A percentile compares a stretch with the other conserved stretches of the same genome.
Evolutionary conservation across 2,888 invertebrate genomes (phyloP).

Genomic region (Carcina quercana): DNA sequence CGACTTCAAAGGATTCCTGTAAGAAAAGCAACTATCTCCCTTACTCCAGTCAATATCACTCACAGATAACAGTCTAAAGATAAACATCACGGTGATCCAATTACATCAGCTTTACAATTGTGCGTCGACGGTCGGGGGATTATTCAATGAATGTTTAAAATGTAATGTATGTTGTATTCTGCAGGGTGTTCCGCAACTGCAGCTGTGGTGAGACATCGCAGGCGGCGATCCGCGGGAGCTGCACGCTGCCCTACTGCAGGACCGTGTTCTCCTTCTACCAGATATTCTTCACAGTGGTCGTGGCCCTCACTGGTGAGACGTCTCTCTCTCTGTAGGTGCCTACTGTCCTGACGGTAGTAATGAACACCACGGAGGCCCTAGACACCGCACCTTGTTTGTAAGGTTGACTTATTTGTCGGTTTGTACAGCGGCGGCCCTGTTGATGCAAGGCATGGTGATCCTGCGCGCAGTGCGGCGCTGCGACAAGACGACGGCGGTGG

Average conservation of each 20-base stretch:
- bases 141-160: neutral
- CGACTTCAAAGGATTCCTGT: constrained; percentile 49
- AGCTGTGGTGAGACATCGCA: constrained; percentile 31
- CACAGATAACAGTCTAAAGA: too few species aligned
- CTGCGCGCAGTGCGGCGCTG: constrained; percentile 37
- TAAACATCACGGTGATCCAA: too few species aligned
- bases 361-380: too few species aligned
- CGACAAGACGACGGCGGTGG: constrained; percentile 47
- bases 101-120: neutral
- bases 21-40: too few species aligned
- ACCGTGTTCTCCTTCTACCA: constrained; percentile 41
- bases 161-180: constrained; percentile 3
- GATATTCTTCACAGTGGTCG: constrained; percentile 42
- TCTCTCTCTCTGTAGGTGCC: too few species aligned
- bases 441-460: constrained; percentile 59
- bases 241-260: constrained; percentile 35
- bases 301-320: constrained; percentile 43
- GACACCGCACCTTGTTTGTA: too few species aligned
- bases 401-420: neutral
- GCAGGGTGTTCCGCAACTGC: constrained; percentile 47
- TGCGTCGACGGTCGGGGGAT: neutral
- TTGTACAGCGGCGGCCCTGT: constrained; percentile 42
- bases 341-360: too few species aligned
- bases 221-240: constrained; percentile 50
- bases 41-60: too few species aligned